Evolutionary conservation across 92 coral and sea anemone genomes (phyloP).

Genomic region (Micromussa lordhowensis): DNA sequence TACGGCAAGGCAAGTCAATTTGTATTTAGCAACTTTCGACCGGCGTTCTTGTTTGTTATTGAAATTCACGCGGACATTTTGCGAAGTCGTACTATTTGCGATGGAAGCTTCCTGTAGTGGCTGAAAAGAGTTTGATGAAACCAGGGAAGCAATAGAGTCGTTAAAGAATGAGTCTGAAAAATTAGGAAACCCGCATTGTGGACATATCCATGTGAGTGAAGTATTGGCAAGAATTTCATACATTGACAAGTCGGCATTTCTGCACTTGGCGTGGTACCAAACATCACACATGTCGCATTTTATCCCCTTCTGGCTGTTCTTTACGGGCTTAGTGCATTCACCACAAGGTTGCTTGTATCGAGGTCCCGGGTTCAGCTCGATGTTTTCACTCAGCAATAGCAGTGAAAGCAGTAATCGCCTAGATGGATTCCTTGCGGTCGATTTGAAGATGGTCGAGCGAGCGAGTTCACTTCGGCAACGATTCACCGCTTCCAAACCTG

Average conservation of each 20-base stretch:
- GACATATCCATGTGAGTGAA: no score
- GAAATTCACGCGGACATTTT: conserved; percentile 16
- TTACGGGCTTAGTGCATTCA: conserved; percentile 32
- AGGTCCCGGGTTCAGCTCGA: conserved; percentile 34
- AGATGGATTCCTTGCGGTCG: conserved; percentile 38
- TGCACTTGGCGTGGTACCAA: no score
- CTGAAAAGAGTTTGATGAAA: no score
- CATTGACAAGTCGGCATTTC: no score
- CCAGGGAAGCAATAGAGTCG: no score
- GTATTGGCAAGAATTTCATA: no score
- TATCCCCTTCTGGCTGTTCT: conserved; percentile 33
- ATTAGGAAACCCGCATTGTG: no score
- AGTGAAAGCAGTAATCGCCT: conserved; percentile 42
- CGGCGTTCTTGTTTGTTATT: conserved; percentile 21
- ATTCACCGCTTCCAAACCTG: conserved; percentile 54
- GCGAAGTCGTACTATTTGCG: conserved; percentile 21
- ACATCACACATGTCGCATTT: conserved; percentile 7
- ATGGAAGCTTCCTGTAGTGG: no score
- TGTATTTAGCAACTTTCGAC: conserved; percentile 22
- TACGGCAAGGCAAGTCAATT: conserved; percentile 41
- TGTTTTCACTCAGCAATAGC: conserved; percentile 39
- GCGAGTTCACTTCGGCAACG: conserved; percentile 36
- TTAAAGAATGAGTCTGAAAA: no score
- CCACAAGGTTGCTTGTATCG: conserved; percentile 37
- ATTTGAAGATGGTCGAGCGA: conserved; percentile 42